phyloP scores from a whole-genome alignment of 2,113 vertebrate genomes.

The Dipodomys ordii region DNA sequence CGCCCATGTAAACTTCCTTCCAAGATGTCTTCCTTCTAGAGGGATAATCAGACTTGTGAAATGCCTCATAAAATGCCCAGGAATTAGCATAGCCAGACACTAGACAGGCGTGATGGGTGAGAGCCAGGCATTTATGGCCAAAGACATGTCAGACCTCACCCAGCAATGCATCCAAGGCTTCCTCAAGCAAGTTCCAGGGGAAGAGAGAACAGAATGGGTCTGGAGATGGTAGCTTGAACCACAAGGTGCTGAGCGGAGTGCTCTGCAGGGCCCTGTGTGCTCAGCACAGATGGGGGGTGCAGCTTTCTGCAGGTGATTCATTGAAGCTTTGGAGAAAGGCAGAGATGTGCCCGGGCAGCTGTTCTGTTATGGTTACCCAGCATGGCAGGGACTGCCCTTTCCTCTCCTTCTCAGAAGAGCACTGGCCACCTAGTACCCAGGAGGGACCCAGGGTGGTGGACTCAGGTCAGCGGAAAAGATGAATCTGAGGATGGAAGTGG shows the following conservation, averaged over 20 bases:
- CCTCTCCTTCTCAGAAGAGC: not conserved
- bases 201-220: not conserved
- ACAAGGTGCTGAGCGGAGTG: not conserved
- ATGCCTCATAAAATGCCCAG: constrained; percentile 49
- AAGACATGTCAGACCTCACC: not conserved
- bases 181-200: not conserved
- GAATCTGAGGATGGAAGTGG: constrained; percentile 40
- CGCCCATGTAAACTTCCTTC: not conserved
- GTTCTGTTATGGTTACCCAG: not conserved
- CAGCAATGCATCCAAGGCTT: not conserved
- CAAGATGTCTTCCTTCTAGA: constrained; percentile 46
- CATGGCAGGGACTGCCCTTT: not conserved
- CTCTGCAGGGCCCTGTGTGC: not conserved
- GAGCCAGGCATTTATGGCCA: constrained; percentile 36
- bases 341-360: not conserved
- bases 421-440: not conserved
- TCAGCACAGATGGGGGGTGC: not conserved
- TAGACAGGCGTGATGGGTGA: constrained; percentile 30
- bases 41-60: constrained; percentile 59
- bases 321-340: not conserved
- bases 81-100: constrained; percentile 62
- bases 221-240: accelerated
- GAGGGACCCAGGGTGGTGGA: accelerated
- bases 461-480: constrained; percentile 65
- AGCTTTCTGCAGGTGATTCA: not conserved